Evolutionary conservation across 1,140 invertebrate species (phyloP), one percentile per base, ranked within the genome.

Genomic region (Calephelis nemesis): DNA sequence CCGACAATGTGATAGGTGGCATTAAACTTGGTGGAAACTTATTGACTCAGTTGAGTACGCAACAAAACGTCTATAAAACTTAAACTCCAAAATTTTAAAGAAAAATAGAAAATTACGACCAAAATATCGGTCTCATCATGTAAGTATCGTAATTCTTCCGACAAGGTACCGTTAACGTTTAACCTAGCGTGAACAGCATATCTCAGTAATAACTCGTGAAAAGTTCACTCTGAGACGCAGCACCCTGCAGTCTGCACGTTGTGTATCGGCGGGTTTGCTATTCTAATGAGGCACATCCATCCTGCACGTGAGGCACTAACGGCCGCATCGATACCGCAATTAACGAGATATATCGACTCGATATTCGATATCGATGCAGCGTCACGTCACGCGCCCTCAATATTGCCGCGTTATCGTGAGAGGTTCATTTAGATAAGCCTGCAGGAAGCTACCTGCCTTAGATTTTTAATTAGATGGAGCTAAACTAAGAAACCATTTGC

Each of bases 351-450:
- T 72, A 73, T 72, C 74, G 71, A 74, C 70, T 69, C 71, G 73
- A 68, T 73, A 73, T 63, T 47, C 47, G 45, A 19, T 48, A 47
- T 63, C 47, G 62, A 19, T n/a, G 45, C 58, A 40, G 42, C 67
- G 70, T 54, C 47, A 63, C 73, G 75, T 74, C 75, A 75, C 75
- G 73, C 72, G 69, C 68, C 71, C 71, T 70, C 75, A 72, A 78
- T 78, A 72, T 74, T 72, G 49, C 76, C 68, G 68, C 47, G 66
- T 52, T 68, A 67, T 74, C 72, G 74, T 75, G 78, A 74, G 72
- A 71, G 66, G 66, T 71, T 67, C 73, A 71, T 74, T 74, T 74
- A 74, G 69, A 74, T 74, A 74, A 72, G 71, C 71, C 62, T 63
- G 62, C 63, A 62, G 60, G 50, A 60, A n/a, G 39, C 54, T 39